Evolutionary conservation across 1,140 invertebrate species (phyloP).

Genomic region (Magallana gigas): DNA sequence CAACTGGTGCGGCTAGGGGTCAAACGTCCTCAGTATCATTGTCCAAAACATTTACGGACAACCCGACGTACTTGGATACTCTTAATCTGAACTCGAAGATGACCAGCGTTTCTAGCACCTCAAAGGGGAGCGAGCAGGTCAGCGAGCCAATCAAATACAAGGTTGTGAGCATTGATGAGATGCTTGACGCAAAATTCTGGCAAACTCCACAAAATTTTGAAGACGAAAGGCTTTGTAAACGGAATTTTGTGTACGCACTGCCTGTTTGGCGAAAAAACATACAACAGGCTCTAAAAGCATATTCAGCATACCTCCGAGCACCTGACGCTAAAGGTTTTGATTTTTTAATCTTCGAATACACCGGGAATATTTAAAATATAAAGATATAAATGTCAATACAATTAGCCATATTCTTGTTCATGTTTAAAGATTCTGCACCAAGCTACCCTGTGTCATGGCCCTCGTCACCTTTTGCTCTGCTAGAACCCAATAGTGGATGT

Average conservation of each 20-base stretch:
- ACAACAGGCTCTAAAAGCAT: not conserved
- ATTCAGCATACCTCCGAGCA: not conserved
- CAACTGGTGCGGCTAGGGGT: not conserved
- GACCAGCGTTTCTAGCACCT: not conserved
- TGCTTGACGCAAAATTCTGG: not conserved
- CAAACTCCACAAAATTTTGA: not conserved
- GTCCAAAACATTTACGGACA: not conserved
- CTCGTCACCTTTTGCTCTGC: not conserved
- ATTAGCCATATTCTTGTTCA: no score
- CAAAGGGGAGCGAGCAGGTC: not conserved
- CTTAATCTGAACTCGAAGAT: not conserved
- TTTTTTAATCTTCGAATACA: no score
- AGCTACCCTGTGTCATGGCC: not conserved
- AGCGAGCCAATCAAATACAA: conserved; percentile 31
- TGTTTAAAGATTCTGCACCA: no score
- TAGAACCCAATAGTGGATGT: not conserved
- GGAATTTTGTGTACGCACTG: not conserved
- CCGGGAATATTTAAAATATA: no score
- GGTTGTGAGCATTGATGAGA: not conserved
- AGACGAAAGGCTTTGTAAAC: not conserved
- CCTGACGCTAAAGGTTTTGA: not conserved
- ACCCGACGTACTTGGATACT: not conserved
- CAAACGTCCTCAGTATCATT: not conserved
- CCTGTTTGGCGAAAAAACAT: not conserved
- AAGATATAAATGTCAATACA: no score